A percentile compares a stretch with the other conserved stretches of the same genome.
These are phyloP conservation scores for Delia radicum DNA, from an alignment of 1,140 invertebrate species.

Conservation along the genomic window DNA sequence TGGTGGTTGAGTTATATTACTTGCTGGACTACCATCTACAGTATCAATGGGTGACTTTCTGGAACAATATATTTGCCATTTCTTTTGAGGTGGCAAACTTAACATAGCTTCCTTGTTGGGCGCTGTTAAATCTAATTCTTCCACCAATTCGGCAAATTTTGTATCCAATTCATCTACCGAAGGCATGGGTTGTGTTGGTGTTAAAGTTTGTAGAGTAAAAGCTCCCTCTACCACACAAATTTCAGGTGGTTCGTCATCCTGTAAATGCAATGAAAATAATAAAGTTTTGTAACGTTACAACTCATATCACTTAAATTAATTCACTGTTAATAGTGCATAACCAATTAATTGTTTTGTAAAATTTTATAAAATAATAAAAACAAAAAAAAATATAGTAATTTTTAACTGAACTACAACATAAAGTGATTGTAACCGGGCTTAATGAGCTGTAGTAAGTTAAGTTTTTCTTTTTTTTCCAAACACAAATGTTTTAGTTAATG, in stretches of 20 bases:
- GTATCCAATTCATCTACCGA: constrained; percentile 87
- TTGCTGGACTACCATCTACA: constrained; percentile 59
- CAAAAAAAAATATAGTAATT: no score
- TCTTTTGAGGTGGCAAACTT: constrained; percentile 88
- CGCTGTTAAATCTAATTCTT: constrained; percentile 90
- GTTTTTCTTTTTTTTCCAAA: neutral
- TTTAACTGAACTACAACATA: no score
- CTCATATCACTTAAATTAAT: constrained; percentile 9
- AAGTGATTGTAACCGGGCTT: neutral
- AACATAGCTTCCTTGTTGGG: constrained; percentile 91
- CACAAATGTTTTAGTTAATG: neutral
- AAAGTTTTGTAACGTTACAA: neutral
- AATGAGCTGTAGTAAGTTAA: neutral
- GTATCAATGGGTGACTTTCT: constrained; percentile 69
- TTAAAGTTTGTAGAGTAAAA: constrained; percentile 80
- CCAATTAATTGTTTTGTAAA: constrained; percentile 21
- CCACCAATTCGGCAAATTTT: constrained; percentile 92
- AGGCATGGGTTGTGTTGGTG: constrained; percentile 87
- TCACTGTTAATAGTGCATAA: constrained; percentile 16
- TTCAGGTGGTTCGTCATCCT: constrained; percentile 89
- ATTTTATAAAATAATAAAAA: no score
- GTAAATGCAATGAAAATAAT: constrained; percentile 20
- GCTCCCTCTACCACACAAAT: constrained; percentile 88
- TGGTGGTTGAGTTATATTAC: constrained; percentile 65
- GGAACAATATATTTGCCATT: constrained; percentile 97